Evolutionary conservation across 2,888 invertebrate genomes (phyloP), one percentile per base, ranked within the genome.

Genomic region (Erebia palarica): DNA sequence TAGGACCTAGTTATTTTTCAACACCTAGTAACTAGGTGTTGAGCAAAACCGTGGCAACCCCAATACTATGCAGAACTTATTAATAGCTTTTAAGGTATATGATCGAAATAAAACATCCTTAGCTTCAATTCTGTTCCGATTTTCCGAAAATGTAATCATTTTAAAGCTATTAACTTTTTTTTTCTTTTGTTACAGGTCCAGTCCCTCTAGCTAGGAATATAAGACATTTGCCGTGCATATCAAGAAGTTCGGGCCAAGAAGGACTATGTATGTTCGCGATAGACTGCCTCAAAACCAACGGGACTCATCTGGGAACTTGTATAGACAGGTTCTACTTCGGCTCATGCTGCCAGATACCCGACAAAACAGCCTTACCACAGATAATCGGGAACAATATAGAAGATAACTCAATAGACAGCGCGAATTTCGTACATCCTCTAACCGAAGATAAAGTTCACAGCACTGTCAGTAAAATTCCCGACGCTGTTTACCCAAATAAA

Each of bases 231-330:
- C 97, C 97, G 44, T 98, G 98, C 90, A 95, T 97, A 85, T 97
- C 97, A 71, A 94, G 97, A 83, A 95, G 95, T 83, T 96, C 96
- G 47, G 96, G 95, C 51, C 95, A 96, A 77, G 96, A 96, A 74
- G 98, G 98, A 0, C 94, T 97, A 0, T 98, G 98, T 83, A 98
- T 98, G 98, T 98, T 98, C 84, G 98, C 98, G 73, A 97, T 97
- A 87, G 97, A 98, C 81, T 98, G 98, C 86, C 95, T 97, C 63
- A 97, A 97, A 93, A 95, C 96, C 73, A 98, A 98, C 84, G 98
- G 98, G 58, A 96, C 97, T 0, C 98, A 98, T 81, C 91, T 98
- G 77, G 98, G 98, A 47, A 98, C 98, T 1, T 98, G 98, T 87
- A 97, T 98, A 82, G 98, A 98, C 89, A 95, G 97, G 76, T 98